Evolutionary conservation across 37 sponge, comb jelly and placozoan species (phyloP), one percentile per base, ranked within the genome.

Genomic region (Spongia lamella): DNA sequence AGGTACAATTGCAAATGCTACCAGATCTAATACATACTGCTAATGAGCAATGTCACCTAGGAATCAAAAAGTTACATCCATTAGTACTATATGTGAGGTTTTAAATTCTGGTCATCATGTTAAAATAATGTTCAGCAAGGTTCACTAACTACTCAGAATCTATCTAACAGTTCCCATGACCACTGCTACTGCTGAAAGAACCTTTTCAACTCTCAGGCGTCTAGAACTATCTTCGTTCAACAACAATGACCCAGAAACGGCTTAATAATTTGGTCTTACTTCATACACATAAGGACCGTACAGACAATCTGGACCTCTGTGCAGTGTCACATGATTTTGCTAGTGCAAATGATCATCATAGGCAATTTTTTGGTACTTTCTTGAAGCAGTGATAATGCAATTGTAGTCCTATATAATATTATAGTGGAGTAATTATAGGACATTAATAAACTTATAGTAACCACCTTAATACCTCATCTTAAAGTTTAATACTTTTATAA

Each of bases 121-220:
- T 40, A 65, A 75, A n/a, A 47, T 30, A 21, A 75, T 68, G 63
- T 35, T 86, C 17, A 56, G 55, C 22, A 68, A 86, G 55, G 70
- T 85, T 1, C 20, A 34, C 33, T 38, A 31, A 34, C 26, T 85
- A 31, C 35, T 85, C 25, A 30, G 33, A 32, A 29, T 86, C 25
- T 61, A 47, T 51, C 62, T 66, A 1, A 86, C 81, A n/a, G 68
- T 87, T 21, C 88, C 83, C 24, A 56, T 81, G 15, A 76, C 83
- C 17, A 66, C 83, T 25, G 68, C 83, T 25, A 69, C 77, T 26
- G 72, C 80, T 40, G 80, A 85, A 51, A 64, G 80, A 38, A 66
- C 68, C 53, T 85, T 85, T 73, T 79, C 79, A 39, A 64, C 72
- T 33, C 49, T 85, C 20, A 30, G 68, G 30, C 20, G 80, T 17